These are phyloP conservation scores for Myotis lucifugus DNA, from an alignment of 2,113 vertebrate species.

Conservation along the genomic window DNA sequence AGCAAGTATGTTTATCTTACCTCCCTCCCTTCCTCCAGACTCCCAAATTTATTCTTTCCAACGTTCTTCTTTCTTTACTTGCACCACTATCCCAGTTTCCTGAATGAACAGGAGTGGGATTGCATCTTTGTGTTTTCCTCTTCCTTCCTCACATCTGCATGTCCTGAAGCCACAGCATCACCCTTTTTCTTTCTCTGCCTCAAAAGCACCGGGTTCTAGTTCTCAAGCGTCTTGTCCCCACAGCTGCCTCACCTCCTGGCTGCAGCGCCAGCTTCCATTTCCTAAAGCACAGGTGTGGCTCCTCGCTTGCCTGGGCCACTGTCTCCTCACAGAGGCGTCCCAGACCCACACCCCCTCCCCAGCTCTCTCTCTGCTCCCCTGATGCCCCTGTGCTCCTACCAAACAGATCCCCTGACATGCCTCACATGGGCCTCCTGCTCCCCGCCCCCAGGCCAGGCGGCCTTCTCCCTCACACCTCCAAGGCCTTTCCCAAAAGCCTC, in stretches of 20 bases:
- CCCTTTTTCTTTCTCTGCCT: background rate
- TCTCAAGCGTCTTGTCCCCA: background rate
- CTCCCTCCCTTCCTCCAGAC: background rate
- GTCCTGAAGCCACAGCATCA: background rate
- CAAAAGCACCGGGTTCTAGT: background rate
- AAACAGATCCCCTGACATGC: background rate
- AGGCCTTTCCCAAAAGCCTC: background rate
- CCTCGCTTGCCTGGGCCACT: background rate
- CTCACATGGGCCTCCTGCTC: background rate
- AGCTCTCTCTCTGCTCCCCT: background rate
- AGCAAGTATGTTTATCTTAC: background rate
- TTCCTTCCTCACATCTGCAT: background rate
- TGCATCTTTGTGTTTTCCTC: background rate
- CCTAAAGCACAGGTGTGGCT: background rate
- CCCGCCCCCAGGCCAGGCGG: background rate
- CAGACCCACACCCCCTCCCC: background rate
- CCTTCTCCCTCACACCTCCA: background rate
- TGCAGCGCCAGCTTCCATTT: background rate
- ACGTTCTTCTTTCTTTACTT: background rate
- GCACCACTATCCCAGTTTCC: background rate
- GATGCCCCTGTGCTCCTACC: background rate
- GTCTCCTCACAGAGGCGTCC: background rate
- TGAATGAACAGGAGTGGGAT: background rate
- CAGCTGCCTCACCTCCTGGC: background rate
- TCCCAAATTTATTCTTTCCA: background rate